Percentiles rank a stretch among this genome's conserved stretches.
These are phyloP conservation scores for Paraplagusia blochii DNA, from an alignment of 2,113 vertebrate species.

Conservation along the genomic window DNA sequence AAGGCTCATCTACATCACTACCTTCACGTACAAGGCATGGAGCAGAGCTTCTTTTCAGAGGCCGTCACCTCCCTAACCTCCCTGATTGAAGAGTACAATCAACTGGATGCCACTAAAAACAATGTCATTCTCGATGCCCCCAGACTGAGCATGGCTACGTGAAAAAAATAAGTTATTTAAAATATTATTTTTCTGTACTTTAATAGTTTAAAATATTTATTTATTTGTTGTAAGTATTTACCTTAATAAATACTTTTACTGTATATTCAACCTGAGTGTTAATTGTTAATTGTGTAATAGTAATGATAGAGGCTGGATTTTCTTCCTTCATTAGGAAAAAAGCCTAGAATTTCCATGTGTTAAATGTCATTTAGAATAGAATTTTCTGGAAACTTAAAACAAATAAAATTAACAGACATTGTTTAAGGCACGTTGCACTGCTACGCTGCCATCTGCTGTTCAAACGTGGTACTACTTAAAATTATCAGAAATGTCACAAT, in stretches of 20 bases:
- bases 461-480: too few species aligned
- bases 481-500: too few species aligned
- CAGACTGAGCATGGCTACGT: conserved; percentile 81
- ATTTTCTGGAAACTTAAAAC: too few species aligned
- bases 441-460: too few species aligned
- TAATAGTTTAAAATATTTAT: conserved; percentile 21
- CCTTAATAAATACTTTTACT: conserved; percentile 7
- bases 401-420: too few species aligned
- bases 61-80: conserved; percentile 80
- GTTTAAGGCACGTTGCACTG: too few species aligned
- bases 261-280: too few species aligned
- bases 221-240: conserved; percentile 4
- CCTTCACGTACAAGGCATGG: conserved; percentile 88
- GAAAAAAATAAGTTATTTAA: conserved; percentile 42
- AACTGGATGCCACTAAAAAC: conserved; percentile 79
- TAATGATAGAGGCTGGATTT: too few species aligned
- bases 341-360: too few species aligned
- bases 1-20: conserved; percentile 98
- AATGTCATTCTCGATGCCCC: conserved; percentile 66
- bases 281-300: too few species aligned
- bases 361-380: too few species aligned
- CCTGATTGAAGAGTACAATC: conserved; percentile 87
- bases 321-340: too few species aligned
- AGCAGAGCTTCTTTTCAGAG: conserved; percentile 85
- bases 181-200: conserved; percentile 13